A percentile compares a stretch with the other conserved stretches of the same genome.
Evolutionary conservation across 2,113 vertebrate genomes (phyloP).

Genomic region (Chaenocephalus aceratus): DNA sequence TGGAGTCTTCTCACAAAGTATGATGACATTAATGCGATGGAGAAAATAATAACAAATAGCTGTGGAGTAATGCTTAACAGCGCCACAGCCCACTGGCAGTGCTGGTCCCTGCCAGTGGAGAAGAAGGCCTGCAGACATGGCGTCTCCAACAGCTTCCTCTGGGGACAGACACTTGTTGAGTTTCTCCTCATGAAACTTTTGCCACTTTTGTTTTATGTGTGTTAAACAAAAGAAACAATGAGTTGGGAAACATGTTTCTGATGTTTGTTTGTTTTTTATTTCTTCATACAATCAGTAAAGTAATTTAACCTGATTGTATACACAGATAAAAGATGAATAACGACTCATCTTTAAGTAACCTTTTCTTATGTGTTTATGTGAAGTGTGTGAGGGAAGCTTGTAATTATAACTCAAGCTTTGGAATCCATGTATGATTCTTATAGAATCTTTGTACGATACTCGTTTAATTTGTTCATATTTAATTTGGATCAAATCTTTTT

Average conservation of each 20-base stretch:
- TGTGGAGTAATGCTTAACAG: background rate
- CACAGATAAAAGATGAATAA: background rate
- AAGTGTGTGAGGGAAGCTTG: background rate
- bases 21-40: too few relatives aligned
- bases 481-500: background rate
- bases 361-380: background rate
- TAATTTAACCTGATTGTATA: background rate
- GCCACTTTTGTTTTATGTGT: background rate
- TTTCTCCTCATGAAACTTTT: background rate
- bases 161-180: too few relatives aligned
- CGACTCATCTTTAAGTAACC: background rate
- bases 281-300: background rate
- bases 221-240: background rate
- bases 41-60: background rate
- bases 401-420: background rate
- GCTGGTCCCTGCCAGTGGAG: slow-evolving; percentile 1
- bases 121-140: background rate
- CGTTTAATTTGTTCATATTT: background rate
- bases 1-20: background rate
- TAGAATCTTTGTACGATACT: slow-evolving; percentile 51
- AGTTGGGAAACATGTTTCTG: too few relatives aligned
- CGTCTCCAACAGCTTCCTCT: too few relatives aligned
- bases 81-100: background rate
- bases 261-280: too few relatives aligned
- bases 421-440: slow-evolving; percentile 60